These are phyloP conservation scores for Rissa tridactyla DNA, from an alignment of 2,113 vertebrate species.

Conservation along the genomic window DNA sequence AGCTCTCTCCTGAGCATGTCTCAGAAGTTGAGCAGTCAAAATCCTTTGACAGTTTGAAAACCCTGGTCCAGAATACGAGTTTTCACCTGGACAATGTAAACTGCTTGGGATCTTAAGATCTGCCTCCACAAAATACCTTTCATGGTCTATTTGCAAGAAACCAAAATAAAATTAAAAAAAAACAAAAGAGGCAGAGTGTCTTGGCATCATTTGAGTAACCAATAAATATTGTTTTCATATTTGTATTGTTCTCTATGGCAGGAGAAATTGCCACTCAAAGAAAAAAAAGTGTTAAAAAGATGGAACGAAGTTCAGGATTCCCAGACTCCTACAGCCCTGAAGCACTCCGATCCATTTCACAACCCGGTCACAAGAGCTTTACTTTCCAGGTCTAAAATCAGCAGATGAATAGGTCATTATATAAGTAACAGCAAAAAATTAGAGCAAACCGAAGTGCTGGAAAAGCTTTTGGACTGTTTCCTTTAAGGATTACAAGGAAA, in stretches of 20 bases:
- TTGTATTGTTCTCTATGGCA: background rate
- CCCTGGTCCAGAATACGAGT: background rate
- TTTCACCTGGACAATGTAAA: background rate
- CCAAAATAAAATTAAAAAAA: background rate
- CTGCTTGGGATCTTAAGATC: background rate
- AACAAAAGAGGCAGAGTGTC: background rate
- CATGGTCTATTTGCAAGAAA: background rate
- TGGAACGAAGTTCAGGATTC: background rate
- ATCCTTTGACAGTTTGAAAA: background rate
- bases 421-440: conserved; percentile 26
- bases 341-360: background rate
- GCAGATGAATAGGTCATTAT: conserved; percentile 27
- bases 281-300: background rate
- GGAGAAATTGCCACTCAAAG: background rate
- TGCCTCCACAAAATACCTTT: background rate
- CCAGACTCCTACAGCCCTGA: background rate
- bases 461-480: conserved; percentile 19
- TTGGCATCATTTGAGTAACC: background rate
- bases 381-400: background rate
- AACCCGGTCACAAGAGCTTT: background rate
- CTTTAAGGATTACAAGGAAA: background rate
- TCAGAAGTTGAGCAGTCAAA: background rate
- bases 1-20: background rate
- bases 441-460: background rate
- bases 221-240: background rate